These are phyloP conservation scores for Antedon mediterranea DNA, from an alignment of 53 echinoderm and acorn worm genomes.

Conservation along the genomic window DNA sequence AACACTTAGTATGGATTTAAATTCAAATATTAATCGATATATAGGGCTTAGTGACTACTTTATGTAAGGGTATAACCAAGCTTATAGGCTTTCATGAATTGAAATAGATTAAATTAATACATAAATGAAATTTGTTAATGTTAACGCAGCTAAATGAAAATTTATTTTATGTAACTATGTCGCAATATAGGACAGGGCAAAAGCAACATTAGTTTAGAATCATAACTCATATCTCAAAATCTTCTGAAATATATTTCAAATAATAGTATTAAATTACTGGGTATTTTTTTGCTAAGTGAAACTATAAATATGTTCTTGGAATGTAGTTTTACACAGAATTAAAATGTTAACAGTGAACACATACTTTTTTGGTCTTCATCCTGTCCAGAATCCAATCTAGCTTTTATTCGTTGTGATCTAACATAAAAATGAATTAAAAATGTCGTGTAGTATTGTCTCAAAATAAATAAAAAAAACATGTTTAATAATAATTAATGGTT, in stretches of 20 bases:
- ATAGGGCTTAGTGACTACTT: not conserved
- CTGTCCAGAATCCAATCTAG: not conserved
- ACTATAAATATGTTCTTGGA: no score
- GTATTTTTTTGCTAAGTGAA: no score
- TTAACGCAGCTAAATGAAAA: not conserved
- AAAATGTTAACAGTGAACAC: not conserved
- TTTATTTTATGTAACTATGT: not conserved
- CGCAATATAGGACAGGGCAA: not conserved
- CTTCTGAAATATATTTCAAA: no score
- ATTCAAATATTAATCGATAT: not conserved
- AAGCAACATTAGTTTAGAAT: not conserved
- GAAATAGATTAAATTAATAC: not conserved
- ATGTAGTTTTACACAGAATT: not conserved
- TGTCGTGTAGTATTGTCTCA: no score
- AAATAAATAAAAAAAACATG: not conserved
- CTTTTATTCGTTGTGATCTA: slow-evolving; percentile 4
- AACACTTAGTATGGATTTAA: not conserved
- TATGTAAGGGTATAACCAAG: not conserved
- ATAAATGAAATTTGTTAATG: not conserved
- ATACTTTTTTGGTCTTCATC: slow-evolving; percentile 5
- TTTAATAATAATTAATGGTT: no score
- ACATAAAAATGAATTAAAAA: no score
- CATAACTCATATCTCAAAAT: no score
- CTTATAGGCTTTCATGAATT: not conserved
- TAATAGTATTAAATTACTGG: no score